Evolutionary conservation across 2,113 vertebrate genomes (phyloP), one percentile per base, ranked within the genome.

Genomic region (Macroglossus sobrinus): DNA sequence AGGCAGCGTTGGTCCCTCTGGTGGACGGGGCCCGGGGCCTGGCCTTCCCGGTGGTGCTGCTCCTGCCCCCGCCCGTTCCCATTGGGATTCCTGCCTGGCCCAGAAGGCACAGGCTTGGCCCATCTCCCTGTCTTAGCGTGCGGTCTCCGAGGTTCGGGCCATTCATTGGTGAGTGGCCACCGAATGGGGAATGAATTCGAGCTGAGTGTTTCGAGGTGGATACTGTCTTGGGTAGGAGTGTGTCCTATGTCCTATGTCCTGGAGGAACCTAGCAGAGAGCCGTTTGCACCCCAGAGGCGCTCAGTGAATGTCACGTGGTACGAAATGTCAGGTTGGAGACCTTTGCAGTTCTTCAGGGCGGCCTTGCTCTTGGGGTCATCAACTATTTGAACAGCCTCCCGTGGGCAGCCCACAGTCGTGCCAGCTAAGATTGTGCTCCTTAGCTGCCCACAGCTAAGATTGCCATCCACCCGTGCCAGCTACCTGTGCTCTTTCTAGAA

Each of bases 401-500:
- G 38, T 12, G 24, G n/a, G 59, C 35, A 35, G 55, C 28, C 40
- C 35, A 5, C 4, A 18, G 68, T 24, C 55, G 4, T 6, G n/a
- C n/a, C n/a, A n/a, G n/a, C n/a, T n/a, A n/a, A n/a, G n/a, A n/a
- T n/a, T n/a, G n/a, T n/a, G n/a, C n/a, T n/a, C n/a, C n/a, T n/a
- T n/a, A n/a, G n/a, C n/a, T n/a, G n/a, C n/a, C n/a, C n/a, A n/a
- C n/a, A n/a, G n/a, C n/a, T n/a, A n/a, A n/a, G n/a, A n/a, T n/a
- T n/a, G n/a, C n/a, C n/a, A n/a, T n/a, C 38, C 59, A 6, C 24
- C 35, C 3, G 0, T 43, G 16, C 11, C 61, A 7, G 19, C n/a
- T 43, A 40, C 30, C 43, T 0, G 0, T 7, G 1, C 35, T 40
- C 16, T 57, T n/a, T 26, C 35, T 40, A 19, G 43, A 38, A 14